A percentile compares a stretch with the other conserved stretches of the same genome.
Conservation (phyloP, 2,888 invertebrate species). For the Entomobrya multifasciata region DNA sequence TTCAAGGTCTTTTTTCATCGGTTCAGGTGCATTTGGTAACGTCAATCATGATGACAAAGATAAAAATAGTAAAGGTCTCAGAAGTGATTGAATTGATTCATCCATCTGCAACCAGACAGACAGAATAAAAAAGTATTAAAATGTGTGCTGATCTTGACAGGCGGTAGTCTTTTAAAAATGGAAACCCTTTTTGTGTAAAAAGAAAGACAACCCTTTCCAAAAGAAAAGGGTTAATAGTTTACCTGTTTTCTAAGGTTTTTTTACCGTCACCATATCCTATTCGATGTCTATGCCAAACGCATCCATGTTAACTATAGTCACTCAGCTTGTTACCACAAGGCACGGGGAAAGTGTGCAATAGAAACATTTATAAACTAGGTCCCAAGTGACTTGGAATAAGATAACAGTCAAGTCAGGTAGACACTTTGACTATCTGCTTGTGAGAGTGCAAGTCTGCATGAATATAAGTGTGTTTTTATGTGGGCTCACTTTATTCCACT, state of each 20-base stretch:
- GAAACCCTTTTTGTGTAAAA: too few species aligned
- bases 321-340: background rate
- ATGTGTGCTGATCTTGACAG: background rate
- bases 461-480: conserved; percentile 32
- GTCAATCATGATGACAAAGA: background rate
- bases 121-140: too few species aligned
- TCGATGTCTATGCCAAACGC: too few species aligned
- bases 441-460: too few species aligned
- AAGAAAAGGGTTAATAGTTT: too few species aligned
- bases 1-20: background rate
- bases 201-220: background rate
- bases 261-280: too few species aligned
- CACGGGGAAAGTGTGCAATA: background rate
- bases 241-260: too few species aligned
- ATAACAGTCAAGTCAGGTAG: conserved; percentile 58
- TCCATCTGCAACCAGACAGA: background rate
- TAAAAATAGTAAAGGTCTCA: background rate
- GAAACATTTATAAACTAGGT: background rate
- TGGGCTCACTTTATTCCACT: conserved; percentile 60
- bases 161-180: background rate
- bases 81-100: conserved; percentile 26
- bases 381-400: conserved; percentile 44
- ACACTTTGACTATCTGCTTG: conserved; percentile 37
- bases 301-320: too few species aligned
- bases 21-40: background rate